Evolutionary conservation across 2,888 invertebrate species (phyloP).

Genomic region (Corbicula japonica): DNA sequence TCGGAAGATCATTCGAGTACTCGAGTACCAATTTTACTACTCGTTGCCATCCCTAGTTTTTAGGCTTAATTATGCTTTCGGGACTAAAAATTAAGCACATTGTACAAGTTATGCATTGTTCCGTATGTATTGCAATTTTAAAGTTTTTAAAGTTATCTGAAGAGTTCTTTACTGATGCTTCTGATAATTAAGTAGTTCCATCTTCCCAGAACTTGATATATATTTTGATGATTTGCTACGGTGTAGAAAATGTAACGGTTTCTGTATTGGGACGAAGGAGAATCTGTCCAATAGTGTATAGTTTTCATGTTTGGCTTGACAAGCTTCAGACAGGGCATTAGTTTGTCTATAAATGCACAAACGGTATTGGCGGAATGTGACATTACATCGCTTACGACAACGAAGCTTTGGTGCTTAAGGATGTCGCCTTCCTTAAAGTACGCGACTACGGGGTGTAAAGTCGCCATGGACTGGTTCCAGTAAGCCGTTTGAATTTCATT

Average conservation of each 20-base stretch:
- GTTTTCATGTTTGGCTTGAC: slow-evolving; percentile 19
- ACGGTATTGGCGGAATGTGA: slow-evolving; percentile 54
- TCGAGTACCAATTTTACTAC: no score
- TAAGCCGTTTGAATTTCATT: slow-evolving; percentile 62
- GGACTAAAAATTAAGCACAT: no score
- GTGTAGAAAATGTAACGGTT: slow-evolving; percentile 57
- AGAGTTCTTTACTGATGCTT: no score
- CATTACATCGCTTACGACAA: slow-evolving; percentile 59
- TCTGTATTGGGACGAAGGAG: slow-evolving; percentile 62
- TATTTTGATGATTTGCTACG: slow-evolving; percentile 46
- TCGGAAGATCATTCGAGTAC: no score
- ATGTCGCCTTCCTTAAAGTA: slow-evolving; percentile 33
- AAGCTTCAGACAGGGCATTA: slow-evolving; percentile 38
- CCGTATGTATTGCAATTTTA: no score
- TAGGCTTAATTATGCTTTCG: no score
- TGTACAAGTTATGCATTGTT: no score
- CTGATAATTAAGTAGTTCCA: slow-evolving; percentile 74
- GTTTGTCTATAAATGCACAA: slow-evolving; percentile 51
- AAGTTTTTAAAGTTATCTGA: no score
- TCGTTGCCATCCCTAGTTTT: no score
- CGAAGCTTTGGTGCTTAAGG: slow-evolving; percentile 48
- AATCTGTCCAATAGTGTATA: slow-evolving; percentile 64
- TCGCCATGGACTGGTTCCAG: slow-evolving; percentile 52
- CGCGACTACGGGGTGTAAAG: slow-evolving; percentile 55
- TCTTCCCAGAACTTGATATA: slow-evolving; percentile 35